Evolutionary conservation across 2,888 invertebrate genomes (phyloP).

Genomic region (Micropterix aruncella): DNA sequence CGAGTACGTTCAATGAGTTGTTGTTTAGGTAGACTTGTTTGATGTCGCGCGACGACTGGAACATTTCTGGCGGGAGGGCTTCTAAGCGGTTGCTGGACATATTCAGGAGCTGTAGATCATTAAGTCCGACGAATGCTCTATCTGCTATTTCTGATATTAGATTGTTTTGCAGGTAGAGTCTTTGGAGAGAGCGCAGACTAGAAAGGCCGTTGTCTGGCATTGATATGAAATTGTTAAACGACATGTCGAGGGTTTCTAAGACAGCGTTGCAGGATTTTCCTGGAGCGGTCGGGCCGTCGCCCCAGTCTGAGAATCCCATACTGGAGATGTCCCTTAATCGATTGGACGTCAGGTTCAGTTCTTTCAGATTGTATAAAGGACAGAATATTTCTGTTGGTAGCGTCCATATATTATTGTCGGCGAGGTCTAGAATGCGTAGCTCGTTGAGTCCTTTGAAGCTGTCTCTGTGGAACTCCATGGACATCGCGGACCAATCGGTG

Average conservation of each 20-base stretch:
- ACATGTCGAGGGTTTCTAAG: slow-evolving; percentile 57
- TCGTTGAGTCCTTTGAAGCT: slow-evolving; percentile 55
- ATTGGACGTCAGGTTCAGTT: slow-evolving; percentile 61
- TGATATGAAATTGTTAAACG: slow-evolving; percentile 55
- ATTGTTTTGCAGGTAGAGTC: slow-evolving; percentile 62
- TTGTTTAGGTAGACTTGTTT: slow-evolving; percentile 62
- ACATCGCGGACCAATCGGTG: slow-evolving; percentile 68
- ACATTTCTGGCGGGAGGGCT: slow-evolving; percentile 64
- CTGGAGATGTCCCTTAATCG: slow-evolving; percentile 65
- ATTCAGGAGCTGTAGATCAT: slow-evolving; percentile 55
- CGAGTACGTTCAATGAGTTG: slow-evolving; percentile 60
- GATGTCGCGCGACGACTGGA: slow-evolving; percentile 57
- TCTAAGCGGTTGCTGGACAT: slow-evolving; percentile 66
- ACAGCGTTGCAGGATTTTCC: slow-evolving; percentile 56
- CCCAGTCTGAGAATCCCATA: slow-evolving; percentile 62
- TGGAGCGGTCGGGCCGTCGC: slow-evolving; percentile 48
- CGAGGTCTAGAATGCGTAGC: slow-evolving; percentile 52
- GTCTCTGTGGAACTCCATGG: slow-evolving; percentile 58
- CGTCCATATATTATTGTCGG: slow-evolving; percentile 65
- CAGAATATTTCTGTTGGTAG: slow-evolving; percentile 60
- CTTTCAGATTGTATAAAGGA: slow-evolving; percentile 50
- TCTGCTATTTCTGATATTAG: slow-evolving; percentile 59
- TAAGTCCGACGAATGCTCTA: slow-evolving; percentile 57
- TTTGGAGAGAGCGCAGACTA: slow-evolving; percentile 52
- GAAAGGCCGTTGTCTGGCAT: slow-evolving; percentile 59